Conservation (phyloP, 2,797 vertebrate species). For the Kryptopterus vitreolus region DNA sequence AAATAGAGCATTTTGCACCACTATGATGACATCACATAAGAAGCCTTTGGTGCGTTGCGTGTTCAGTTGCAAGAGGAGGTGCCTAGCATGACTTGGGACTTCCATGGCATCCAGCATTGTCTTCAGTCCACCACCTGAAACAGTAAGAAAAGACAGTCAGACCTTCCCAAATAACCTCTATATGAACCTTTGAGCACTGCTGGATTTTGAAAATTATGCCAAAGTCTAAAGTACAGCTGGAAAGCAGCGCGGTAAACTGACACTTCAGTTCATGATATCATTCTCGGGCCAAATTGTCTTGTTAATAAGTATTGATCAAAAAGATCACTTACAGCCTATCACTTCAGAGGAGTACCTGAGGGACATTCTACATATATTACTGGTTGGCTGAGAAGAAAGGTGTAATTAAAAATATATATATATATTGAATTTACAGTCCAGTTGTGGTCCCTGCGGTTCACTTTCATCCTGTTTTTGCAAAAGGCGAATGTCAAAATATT, state of each 20-base stretch:
- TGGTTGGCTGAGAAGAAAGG: constrained; percentile 10
- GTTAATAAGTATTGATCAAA: constrained; percentile 32
- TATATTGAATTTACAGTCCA: constrained; percentile 13
- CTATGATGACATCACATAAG: constrained; percentile 99
- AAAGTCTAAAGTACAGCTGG: constrained; percentile 15
- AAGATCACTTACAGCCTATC: constrained; percentile 14
- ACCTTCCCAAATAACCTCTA: constrained; percentile 32
- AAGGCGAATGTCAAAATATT: constrained; percentile 5
- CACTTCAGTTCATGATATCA: constrained; percentile 16
- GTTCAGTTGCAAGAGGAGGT: constrained; percentile 98
- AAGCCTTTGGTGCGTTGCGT: constrained; percentile 98
- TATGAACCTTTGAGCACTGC: not conserved
- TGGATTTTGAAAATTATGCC: not conserved
- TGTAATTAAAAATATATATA: not conserved
- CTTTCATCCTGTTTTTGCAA: constrained; percentile 17
- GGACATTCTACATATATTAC: not conserved
- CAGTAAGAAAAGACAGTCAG: constrained; percentile 64
- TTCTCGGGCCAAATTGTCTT: constrained; percentile 24
- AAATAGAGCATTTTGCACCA: constrained; percentile 99
- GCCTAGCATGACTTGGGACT: constrained; percentile 96
- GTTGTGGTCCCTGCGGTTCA: constrained; percentile 12
- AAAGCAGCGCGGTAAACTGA: constrained; percentile 32
- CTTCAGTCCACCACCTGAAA: constrained; percentile 91
- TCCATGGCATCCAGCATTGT: constrained; percentile 98
- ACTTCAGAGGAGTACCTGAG: constrained; percentile 6